These are phyloP conservation scores for Crypturellus undulatus DNA, from an alignment of 2,113 vertebrate genomes.

Conservation along the genomic window DNA sequence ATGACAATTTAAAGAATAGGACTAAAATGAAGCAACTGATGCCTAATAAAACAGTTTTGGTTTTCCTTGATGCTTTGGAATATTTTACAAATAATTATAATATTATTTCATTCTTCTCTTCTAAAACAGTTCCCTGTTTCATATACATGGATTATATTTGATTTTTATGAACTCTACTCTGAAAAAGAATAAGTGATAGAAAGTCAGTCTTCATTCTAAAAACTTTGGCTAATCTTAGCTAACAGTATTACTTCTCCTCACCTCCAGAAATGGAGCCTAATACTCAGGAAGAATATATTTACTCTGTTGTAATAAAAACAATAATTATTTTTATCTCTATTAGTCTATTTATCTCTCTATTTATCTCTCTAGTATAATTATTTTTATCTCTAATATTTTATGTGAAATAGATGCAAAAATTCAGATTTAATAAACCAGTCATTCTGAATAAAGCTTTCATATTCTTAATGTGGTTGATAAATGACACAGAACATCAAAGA, in stretches of 20 bases:
- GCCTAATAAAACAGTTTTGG: neutral
- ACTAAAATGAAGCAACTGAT: neutral
- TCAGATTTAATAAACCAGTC: slow-evolving; percentile 22
- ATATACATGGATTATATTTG: neutral
- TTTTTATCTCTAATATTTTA: slow-evolving; percentile 38
- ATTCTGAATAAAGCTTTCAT: slow-evolving; percentile 47
- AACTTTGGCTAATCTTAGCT: neutral
- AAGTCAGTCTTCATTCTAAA: neutral
- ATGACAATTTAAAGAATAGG: neutral
- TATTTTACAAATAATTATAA: neutral
- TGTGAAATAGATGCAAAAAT: slow-evolving; percentile 17
- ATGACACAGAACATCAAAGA: slow-evolving; percentile 54
- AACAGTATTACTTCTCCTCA: neutral
- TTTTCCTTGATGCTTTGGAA: neutral
- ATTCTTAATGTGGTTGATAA: slow-evolving; percentile 58
- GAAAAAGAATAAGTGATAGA: neutral
- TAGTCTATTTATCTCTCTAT: too few relatives aligned
- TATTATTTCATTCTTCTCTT: neutral
- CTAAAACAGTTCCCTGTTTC: neutral
- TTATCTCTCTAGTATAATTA: neutral
- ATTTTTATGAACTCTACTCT: neutral
- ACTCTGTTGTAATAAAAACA: neutral
- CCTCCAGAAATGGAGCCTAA: neutral
- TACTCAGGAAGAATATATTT: neutral
- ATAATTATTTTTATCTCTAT: neutral